Conservation (phyloP, 2,888 invertebrate species). For the Papilio demoleus region DNA sequence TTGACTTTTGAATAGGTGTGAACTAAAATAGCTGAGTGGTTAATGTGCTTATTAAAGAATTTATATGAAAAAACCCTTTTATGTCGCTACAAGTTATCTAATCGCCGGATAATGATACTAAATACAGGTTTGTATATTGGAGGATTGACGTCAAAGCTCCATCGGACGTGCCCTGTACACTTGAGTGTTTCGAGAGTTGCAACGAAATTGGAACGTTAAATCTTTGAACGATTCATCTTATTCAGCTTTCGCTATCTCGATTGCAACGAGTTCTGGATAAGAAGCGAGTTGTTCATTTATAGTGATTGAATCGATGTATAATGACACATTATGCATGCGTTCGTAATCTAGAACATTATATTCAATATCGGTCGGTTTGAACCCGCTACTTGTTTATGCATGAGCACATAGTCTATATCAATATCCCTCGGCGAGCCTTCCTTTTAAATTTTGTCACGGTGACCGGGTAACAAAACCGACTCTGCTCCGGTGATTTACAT, state of each 20-base stretch:
- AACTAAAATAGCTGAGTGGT: conserved; percentile 6
- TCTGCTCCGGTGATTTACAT: conserved; percentile 60
- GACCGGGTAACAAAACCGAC: conserved; percentile 65
- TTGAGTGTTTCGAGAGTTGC: conserved; percentile 25
- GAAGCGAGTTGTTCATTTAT: conserved; percentile 15
- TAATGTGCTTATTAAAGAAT: conserved; percentile 34
- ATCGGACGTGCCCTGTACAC: conserved; percentile 19
- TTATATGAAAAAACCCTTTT: conserved; percentile 40
- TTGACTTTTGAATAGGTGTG: neutral
- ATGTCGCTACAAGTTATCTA: conserved; percentile 42
- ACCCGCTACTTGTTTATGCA: conserved; percentile 70
- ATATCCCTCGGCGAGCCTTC: conserved; percentile 74
- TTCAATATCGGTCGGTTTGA: conserved; percentile 7
- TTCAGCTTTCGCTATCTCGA: conserved; percentile 25
- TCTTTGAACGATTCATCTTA: conserved; percentile 30
- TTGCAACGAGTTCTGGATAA: conserved; percentile 14
- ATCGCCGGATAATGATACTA: conserved; percentile 42
- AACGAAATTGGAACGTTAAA: conserved; percentile 18
- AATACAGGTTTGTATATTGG: conserved; percentile 37
- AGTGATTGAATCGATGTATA: conserved; percentile 9
- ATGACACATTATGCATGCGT: neutral
- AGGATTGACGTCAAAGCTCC: conserved; percentile 44
- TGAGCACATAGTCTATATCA: conserved; percentile 63
- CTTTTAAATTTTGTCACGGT: conserved; percentile 73
- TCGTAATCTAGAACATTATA: conserved; percentile 9